Percentiles rank a stretch among this genome's conserved stretches.
Conservation (phyloP, 2,797 vertebrate genomes). For the Lates japonicus region DNA sequence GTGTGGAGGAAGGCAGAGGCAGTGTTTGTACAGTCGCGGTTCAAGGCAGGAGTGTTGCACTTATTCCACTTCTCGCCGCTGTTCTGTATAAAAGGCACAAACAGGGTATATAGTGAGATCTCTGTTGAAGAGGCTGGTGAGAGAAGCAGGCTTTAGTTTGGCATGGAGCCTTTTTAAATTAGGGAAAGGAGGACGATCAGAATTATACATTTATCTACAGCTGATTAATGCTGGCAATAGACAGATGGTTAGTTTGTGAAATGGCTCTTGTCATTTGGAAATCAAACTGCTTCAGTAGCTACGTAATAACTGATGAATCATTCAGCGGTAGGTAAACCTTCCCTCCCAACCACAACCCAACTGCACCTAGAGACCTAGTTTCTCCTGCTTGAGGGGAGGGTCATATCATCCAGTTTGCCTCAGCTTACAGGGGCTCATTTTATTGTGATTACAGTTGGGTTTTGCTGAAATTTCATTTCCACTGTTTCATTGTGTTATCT, state of each 20-base stretch:
- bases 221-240: background rate
- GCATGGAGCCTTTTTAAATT: background rate
- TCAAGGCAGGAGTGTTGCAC: too few relatives aligned
- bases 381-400: background rate
- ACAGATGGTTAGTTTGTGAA: background rate
- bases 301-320: background rate
- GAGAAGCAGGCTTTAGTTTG: background rate
- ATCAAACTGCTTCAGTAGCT: background rate
- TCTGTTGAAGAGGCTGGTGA: background rate
- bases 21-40: too few relatives aligned
- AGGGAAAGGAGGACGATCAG: background rate
- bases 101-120: too few relatives aligned
- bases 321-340: background rate
- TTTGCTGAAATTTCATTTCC: too few relatives aligned
- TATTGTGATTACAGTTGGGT: background rate
- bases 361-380: background rate
- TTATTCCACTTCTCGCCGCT: too few relatives aligned
- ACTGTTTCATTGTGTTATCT: background rate
- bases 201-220: background rate
- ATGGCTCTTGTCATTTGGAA: background rate
- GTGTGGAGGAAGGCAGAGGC: background rate
- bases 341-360: background rate
- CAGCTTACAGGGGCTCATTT: conserved; percentile 3
- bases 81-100: too few relatives aligned
- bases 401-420: background rate